These are phyloP conservation scores for Zoanthus sociatus DNA, from an alignment of 92 coral and sea anemone genomes.

Conservation along the genomic window DNA sequence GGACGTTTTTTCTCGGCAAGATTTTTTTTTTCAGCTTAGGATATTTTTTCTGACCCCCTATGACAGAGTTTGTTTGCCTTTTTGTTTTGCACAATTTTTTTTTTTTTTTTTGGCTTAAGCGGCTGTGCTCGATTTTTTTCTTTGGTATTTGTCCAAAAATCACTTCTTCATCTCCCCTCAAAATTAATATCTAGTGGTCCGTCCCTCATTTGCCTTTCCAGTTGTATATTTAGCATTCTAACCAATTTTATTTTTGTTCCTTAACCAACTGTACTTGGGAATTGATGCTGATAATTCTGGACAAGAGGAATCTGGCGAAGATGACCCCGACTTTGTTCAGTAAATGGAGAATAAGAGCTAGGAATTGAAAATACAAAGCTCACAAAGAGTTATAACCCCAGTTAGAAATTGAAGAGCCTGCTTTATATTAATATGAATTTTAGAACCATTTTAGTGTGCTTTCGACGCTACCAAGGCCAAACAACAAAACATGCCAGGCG, in stretches of 20 bases:
- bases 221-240: not conserved
- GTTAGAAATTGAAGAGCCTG: not conserved
- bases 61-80: no score
- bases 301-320: constrained; percentile 60
- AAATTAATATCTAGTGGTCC: no score
- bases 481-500: not conserved
- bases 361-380: not conserved
- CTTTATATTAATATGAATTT: not conserved
- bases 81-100: no score
- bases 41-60: no score
- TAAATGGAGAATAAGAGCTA: not conserved
- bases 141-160: no score
- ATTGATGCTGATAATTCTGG: constrained; percentile 51
- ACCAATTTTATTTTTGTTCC: constrained; percentile 12
- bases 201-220: no score
- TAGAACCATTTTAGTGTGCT: not conserved
- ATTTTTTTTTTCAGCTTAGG: no score
- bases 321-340: constrained; percentile 65
- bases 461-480: not conserved
- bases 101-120: no score
- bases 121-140: no score
- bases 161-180: no score
- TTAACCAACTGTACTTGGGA: constrained; percentile 56
- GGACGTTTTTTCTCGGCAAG: no score
- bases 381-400: not conserved